A percentile compares a stretch with the other conserved stretches of the same genome.
These are phyloP conservation scores for Globodera rostochiensis DNA, from an alignment of 1,140 invertebrate genomes.

Conservation along the genomic window DNA sequence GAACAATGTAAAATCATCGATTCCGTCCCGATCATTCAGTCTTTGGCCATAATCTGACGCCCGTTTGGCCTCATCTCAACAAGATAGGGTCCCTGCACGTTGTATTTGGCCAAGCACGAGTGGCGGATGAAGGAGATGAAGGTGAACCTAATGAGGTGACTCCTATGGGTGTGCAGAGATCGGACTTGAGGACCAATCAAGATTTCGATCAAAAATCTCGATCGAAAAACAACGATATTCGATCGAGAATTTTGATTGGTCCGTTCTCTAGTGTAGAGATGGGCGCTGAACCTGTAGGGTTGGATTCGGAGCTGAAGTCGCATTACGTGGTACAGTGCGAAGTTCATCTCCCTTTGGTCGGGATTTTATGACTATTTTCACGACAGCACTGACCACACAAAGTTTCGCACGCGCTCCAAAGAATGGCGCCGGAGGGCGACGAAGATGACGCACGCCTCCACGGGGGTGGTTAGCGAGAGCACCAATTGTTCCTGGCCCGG, in stretches of 20 bases:
- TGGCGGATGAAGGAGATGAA: slow-evolving; percentile 11
- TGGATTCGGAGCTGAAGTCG: not conserved
- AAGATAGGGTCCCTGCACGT: not conserved
- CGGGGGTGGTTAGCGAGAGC: not conserved
- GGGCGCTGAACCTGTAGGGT: not conserved
- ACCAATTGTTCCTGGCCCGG: not conserved
- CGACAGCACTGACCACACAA: slow-evolving; percentile 2
- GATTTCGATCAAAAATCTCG: too few relatives aligned
- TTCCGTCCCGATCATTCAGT: too few relatives aligned
- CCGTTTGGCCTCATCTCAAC: not conserved
- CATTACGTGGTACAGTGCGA: slow-evolving; percentile 1
- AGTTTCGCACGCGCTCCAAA: not conserved
- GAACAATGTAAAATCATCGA: too few relatives aligned
- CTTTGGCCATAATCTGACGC: not conserved
- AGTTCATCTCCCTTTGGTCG: slow-evolving; percentile 11
- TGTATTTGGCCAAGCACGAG: slow-evolving; percentile 13
- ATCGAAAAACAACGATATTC: too few relatives aligned
- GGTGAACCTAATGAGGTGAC: not conserved
- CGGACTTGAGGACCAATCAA: not conserved
- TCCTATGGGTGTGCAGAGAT: not conserved
- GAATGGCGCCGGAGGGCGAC: slow-evolving; percentile 4
- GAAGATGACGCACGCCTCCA: slow-evolving; percentile 8
- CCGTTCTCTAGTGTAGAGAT: not conserved
- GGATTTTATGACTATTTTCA: not conserved
- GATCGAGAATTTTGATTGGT: not conserved